Conservation (phyloP, 2,888 invertebrate species). For the Epirrita christyi region DNA sequence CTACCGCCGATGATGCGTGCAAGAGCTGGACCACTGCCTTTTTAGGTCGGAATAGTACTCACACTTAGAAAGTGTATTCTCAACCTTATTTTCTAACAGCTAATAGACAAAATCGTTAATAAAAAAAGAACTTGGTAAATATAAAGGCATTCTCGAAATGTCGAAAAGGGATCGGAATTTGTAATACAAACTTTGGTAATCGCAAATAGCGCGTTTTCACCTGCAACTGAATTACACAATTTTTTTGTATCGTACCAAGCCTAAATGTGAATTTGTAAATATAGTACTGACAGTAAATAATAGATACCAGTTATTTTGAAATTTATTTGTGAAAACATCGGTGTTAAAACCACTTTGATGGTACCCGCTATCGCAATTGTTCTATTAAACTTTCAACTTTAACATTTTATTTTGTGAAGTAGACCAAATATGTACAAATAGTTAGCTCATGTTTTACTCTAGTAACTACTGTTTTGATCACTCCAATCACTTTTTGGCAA, state of each 20-base stretch:
- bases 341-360: slow-evolving; percentile 39
- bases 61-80: slow-evolving; percentile 20
- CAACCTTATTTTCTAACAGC: slow-evolving; percentile 17
- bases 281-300: slow-evolving; percentile 30
- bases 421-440: too few relatives aligned
- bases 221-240: slow-evolving; percentile 8
- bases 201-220: background rate
- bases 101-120: slow-evolving; percentile 4
- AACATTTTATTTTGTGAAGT: slow-evolving; percentile 22
- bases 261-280: slow-evolving; percentile 33
- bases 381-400: slow-evolving; percentile 48
- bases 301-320: slow-evolving; percentile 38
- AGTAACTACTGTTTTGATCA: background rate
- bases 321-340: slow-evolving; percentile 30
- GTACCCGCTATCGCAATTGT: slow-evolving; percentile 44
- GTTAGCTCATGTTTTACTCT: background rate
- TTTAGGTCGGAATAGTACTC: slow-evolving; percentile 50
- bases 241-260: slow-evolving; percentile 7
- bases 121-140: slow-evolving; percentile 5
- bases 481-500: background rate
- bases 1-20: slow-evolving; percentile 56
- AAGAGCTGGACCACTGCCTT: slow-evolving; percentile 56
- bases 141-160: background rate
- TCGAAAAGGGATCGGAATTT: background rate
- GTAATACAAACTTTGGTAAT: slow-evolving; percentile 7